Base-by-base conservation (phyloP, 2,888 invertebrate species). In the Kuschelorhynchus macadamiae region DNA sequence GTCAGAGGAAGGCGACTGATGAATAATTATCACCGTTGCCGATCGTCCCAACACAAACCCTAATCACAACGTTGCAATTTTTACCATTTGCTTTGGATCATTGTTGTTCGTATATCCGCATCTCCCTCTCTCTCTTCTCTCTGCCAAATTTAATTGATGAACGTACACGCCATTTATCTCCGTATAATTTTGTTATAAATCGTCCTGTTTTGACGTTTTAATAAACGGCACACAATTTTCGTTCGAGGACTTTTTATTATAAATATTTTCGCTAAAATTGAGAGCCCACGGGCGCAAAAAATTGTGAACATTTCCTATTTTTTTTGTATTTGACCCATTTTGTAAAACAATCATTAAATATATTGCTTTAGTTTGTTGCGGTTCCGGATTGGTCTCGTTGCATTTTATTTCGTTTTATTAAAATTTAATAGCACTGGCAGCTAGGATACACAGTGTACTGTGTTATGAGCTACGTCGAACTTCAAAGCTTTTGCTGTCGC, bases 181-280 rank as follows among this genome's bases (percentile, higher is more conserved):
- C 52, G 53, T 59, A 56, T 60, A 60, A 60, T 69, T 65, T 69
- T 50, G 69, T 69, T 69, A 69, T 69, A 69, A 69, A 69, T 69
- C 52, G 64, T 64, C 50, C 64, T 69, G 61, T 69, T 69, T 69
- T 69, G 69, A 69, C 69, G 50, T 69, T 69, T 65, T 69, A 69
- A 65, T 69, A 69, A 69, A 69, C 53, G 67, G 53, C 59, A 47
- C 56, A 18, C 41, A 49, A 64, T 64, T 56, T 64, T 36, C 49
- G 55, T 64, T 36, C 25, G 36, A 50, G 50, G 59, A 52, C 65
- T 50, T 52, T 56, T 47, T 57, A 65, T 65, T 65, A 59, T 65
- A 59, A 65, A 57, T 65, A 57, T 57, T 65, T 65, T 65, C 49
- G 64, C n/a, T 49, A 59, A 65, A 65, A 65, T 65, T 46, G 65